Conservation (phyloP, 2,797 vertebrate species). For the Miichthys miiuy region DNA sequence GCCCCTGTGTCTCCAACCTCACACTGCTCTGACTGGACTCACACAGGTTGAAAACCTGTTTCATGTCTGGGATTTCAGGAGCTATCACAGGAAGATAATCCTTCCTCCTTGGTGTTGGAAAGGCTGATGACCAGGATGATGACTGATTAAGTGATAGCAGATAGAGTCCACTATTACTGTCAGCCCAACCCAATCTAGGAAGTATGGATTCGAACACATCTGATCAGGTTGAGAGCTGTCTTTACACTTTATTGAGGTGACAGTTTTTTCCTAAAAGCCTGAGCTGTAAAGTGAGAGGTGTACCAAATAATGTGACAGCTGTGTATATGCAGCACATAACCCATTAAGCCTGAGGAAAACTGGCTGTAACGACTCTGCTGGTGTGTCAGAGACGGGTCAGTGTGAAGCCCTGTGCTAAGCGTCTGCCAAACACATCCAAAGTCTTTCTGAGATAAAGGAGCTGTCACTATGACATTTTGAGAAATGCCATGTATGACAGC, state of each 20-base stretch:
- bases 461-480: constrained; percentile 70
- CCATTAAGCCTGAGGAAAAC: constrained; percentile 46
- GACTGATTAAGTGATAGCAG: constrained; percentile 1
- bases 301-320: constrained; percentile 20
- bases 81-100: background rate
- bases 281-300: constrained; percentile 34
- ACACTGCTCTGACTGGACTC: background rate
- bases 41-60: background rate
- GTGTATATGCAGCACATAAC: constrained; percentile 29
- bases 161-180: background rate
- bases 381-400: constrained; percentile 58
- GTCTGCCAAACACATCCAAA: constrained; percentile 68
- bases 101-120: background rate
- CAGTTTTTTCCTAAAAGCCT: constrained; percentile 2
- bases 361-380: constrained; percentile 38
- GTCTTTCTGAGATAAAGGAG: constrained; percentile 64
- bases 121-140: constrained; percentile 6
- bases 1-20: too few species aligned
- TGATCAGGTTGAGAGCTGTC: background rate
- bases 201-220: background rate
- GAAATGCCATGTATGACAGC: constrained; percentile 76
- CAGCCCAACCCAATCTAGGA: background rate
- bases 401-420: constrained; percentile 51
- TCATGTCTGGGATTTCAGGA: background rate
- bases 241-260: background rate